phyloP scores from a whole-genome alignment of 2,113 vertebrate genomes.

The Protobothrops flavoviridis region DNA sequence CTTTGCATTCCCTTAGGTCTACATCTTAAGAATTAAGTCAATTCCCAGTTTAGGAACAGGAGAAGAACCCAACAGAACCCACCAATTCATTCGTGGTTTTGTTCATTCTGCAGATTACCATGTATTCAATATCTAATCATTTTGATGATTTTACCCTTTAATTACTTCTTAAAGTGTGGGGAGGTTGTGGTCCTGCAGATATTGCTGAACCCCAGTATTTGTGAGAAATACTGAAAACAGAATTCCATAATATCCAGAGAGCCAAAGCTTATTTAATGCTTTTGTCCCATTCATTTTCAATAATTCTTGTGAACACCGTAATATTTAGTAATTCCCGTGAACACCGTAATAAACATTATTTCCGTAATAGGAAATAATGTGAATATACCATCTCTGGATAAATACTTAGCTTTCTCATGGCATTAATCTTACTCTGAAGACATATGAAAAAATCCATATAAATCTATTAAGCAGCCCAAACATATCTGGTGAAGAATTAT shows the following conservation, averaged over 20 bases:
- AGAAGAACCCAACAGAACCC: no score
- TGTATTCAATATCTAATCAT: not conserved
- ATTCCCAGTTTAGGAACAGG: not conserved
- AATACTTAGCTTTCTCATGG: not conserved
- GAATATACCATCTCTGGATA: not conserved
- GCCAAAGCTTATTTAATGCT: not conserved
- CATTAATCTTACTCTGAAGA: not conserved
- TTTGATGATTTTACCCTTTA: not conserved
- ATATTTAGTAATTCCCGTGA: not conserved
- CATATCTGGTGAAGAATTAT: not conserved
- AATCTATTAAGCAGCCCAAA: not conserved
- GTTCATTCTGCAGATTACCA: not conserved
- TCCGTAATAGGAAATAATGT: not conserved
- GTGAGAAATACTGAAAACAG: not conserved
- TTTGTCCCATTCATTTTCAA: not conserved
- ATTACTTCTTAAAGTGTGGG: not conserved
- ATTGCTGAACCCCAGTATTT: not conserved
- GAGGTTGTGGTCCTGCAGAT: not conserved
- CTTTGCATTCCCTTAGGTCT: not conserved
- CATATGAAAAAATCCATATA: conserved; percentile 16
- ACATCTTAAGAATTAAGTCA: not conserved
- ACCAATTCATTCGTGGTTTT: no score
- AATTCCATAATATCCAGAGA: not conserved
- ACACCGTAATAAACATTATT: not conserved
- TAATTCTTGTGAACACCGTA: not conserved